Base-by-base conservation (phyloP, 2,888 invertebrate genomes). In the Cosmia pyralina region DNA sequence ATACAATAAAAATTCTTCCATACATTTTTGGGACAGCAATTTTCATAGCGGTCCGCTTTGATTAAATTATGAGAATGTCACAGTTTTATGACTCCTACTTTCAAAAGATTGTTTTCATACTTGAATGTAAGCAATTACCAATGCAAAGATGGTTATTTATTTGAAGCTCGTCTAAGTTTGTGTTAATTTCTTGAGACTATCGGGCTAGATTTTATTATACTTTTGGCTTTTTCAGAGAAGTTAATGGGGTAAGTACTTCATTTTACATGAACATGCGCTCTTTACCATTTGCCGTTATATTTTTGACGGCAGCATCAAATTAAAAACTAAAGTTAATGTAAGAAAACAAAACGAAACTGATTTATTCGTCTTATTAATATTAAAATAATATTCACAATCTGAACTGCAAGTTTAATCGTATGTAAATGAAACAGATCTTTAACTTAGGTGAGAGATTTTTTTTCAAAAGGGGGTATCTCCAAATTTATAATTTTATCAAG, bases 1-100 rank as follows among this genome's bases (percentile, higher is more conserved):
- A 60, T 57, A 75, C 67, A 72, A 82, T 75, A 67, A 69, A 78
- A 69, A 84, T 77, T 77, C 75, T 85, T 77, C 22, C 38, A 74
- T 66, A 84, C 71, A 76, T 79, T 72, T 82, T 84, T 69, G 69
- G 72, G 74, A 74, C 57, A 38, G 19, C 68, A 60, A 83, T 79
- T 71, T 69, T 48, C 34, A 71, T 62, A 75, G 72, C 38, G 62
- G 46, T 17, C 64, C 52, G 57, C 41, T 83, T 76, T 73, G 68
- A 75, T 69, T 41, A 79, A 79, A 67, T 66, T 57, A 22, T 28
- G 11, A 52, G 66, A 73, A 82, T 57, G 69, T 59, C 60, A 66
- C 63, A 55, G 55, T 77, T 69, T 69, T 46, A 69, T 44, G 28
- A 60, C 19, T 60, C 11, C 17, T 55, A 52, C 55, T 52, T 70